Conservation (phyloP, 2,797 vertebrate species). For the Eupleurogrammus muticus region DNA sequence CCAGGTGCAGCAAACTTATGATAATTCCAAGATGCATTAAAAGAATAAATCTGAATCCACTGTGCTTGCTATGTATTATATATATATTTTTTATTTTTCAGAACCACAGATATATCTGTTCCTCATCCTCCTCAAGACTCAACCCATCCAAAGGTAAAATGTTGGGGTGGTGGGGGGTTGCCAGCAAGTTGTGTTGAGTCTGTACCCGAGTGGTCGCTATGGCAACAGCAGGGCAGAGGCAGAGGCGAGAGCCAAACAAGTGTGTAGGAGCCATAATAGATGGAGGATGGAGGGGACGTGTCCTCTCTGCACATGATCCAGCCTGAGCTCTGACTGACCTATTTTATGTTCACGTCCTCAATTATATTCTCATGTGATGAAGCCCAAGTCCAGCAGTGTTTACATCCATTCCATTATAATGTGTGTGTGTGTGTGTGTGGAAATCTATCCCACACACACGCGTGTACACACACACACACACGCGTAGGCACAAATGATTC, state of each 20-base stretch:
- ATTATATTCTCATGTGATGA: constrained; percentile 11
- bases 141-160: constrained; percentile 49
- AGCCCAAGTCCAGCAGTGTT: not conserved
- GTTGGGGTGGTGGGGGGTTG: constrained; percentile 6
- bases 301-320: constrained; percentile 53
- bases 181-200: constrained; percentile 73
- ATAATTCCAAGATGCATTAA: constrained; percentile 17
- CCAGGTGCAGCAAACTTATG: not conserved
- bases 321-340: constrained; percentile 20
- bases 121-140: constrained; percentile 8
- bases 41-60: constrained; percentile 4
- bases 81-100: not conserved
- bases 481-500: not conserved
- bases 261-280: constrained; percentile 54
- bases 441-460: not conserved
- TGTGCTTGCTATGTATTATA: too few relatives aligned
- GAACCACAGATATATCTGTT: not conserved
- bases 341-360: constrained; percentile 3
- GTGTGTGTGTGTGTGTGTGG: not conserved
- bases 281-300: constrained; percentile 52
- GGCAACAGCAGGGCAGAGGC: constrained; percentile 72
- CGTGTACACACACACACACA: not conserved
- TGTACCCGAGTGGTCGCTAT: constrained; percentile 69
- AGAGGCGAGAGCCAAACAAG: constrained; percentile 53
- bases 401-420: not conserved